These are phyloP conservation scores for Scaptodrosophila latifasciaeformis DNA, from an alignment of 2,888 invertebrate species.

Conservation along the genomic window DNA sequence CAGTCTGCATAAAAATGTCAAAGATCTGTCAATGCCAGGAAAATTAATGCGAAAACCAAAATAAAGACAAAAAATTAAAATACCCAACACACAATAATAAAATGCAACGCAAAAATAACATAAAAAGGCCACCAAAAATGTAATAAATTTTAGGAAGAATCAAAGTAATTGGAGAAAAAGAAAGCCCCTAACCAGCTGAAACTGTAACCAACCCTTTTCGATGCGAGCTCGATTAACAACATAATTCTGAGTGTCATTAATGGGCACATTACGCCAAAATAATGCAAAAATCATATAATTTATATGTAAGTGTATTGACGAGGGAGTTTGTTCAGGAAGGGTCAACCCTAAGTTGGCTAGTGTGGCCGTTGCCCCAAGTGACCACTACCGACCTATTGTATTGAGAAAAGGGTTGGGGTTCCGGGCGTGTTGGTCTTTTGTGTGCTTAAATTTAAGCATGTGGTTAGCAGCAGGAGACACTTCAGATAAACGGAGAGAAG, in stretches of 20 bases:
- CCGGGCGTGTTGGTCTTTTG: slow-evolving; percentile 36
- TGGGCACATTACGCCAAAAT: slow-evolving; percentile 65
- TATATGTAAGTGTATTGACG: slow-evolving; percentile 27
- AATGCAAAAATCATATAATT: slow-evolving; percentile 66
- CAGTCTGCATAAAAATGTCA: slow-evolving; percentile 50
- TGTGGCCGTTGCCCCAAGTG: slow-evolving; percentile 22
- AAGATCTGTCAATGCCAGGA: slow-evolving; percentile 56
- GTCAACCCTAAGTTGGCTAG: slow-evolving; percentile 21
- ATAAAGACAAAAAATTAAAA: too few species aligned
- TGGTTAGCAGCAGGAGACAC: slow-evolving; percentile 43
- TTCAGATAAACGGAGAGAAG: slow-evolving; percentile 22
- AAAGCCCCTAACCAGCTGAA: slow-evolving; percentile 18
- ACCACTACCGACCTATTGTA: slow-evolving; percentile 46
- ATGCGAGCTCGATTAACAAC: slow-evolving; percentile 57
- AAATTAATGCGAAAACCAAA: slow-evolving; percentile 49
- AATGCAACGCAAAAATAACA: slow-evolving; percentile 62
- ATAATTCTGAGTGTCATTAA: slow-evolving; percentile 66
- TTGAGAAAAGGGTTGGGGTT: slow-evolving; percentile 42
- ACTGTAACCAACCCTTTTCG: slow-evolving; percentile 19
- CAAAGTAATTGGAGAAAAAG: not conserved
- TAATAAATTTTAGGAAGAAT: slow-evolving; percentile 46
- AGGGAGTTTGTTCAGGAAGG: slow-evolving; percentile 21
- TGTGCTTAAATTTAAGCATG: slow-evolving; percentile 49
- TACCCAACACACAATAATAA: slow-evolving; percentile 41
- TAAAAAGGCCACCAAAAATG: slow-evolving; percentile 55